Conservation (phyloP, 2,113 vertebrate species). For the Grammomys surdaster region DNA sequence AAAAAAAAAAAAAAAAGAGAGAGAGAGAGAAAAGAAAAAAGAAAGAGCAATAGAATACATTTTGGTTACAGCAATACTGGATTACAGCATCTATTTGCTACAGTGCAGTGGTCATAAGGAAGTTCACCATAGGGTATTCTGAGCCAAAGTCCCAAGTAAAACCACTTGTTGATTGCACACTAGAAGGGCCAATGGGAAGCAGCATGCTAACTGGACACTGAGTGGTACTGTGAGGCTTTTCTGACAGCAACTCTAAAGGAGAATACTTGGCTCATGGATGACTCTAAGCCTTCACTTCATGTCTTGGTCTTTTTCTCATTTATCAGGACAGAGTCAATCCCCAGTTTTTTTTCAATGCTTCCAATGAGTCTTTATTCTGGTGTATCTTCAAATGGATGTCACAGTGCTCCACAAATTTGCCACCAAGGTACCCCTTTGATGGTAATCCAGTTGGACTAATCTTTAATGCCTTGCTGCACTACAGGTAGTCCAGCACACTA, state of each 20-base stretch:
- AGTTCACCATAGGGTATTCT: neutral
- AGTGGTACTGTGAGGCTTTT: neutral
- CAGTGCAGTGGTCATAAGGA: neutral
- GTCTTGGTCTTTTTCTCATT: neutral
- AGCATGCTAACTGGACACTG: neutral
- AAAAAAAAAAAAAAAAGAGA: neutral
- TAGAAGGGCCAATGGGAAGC: neutral
- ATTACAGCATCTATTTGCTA: neutral
- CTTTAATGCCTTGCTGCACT: neutral
- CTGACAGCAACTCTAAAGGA: neutral
- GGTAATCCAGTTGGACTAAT: neutral
- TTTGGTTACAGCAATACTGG: neutral
- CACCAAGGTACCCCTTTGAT: neutral
- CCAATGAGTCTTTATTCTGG: neutral
- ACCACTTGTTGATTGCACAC: neutral
- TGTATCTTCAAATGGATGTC: neutral
- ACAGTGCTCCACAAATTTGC: neutral
- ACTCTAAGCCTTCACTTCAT: neutral
- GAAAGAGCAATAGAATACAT: neutral
- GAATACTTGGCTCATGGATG: neutral
- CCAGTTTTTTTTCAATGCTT: neutral
- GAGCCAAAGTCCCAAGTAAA: neutral
- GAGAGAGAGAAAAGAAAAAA: no score
- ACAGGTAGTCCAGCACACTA: neutral
- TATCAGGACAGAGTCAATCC: neutral